These are phyloP conservation scores for Pelvicachromis taeniatus DNA, from an alignment of 2,113 vertebrate species.

Conservation along the genomic window DNA sequence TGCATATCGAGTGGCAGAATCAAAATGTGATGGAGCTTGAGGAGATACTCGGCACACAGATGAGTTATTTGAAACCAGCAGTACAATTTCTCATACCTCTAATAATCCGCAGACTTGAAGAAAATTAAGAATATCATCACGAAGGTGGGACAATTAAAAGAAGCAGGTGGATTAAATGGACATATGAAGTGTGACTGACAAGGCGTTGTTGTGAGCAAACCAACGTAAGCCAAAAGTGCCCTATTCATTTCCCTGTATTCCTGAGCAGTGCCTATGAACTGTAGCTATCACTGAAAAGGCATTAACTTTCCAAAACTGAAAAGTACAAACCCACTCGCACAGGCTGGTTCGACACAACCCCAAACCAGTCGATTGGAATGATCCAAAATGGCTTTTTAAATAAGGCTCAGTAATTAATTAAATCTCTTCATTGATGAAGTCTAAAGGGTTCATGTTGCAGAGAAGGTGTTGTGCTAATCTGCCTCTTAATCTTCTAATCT, in stretches of 20 bases:
- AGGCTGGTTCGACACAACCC: neutral
- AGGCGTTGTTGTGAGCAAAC: neutral
- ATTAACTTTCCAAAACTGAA: neutral
- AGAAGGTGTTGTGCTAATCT: slow-evolving; percentile 28
- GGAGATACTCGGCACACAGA: neutral
- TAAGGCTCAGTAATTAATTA: slow-evolving; percentile 35
- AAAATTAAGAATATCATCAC: neutral
- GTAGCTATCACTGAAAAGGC: neutral
- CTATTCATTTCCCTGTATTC: neutral
- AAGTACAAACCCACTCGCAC: neutral
- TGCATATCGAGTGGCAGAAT: neutral
- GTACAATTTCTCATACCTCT: neutral
- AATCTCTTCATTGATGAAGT: slow-evolving; percentile 32
- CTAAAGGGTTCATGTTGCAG: slow-evolving; percentile 17
- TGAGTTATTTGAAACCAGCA: neutral
- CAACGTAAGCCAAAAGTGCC: neutral
- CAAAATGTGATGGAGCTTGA: neutral
- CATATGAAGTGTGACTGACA: neutral
- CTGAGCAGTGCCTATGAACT: neutral
- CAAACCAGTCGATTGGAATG: neutral
- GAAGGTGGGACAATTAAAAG: neutral
- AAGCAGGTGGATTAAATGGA: neutral
- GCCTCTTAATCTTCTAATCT: slow-evolving; percentile 40
- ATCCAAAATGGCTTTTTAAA: slow-evolving; percentile 22
- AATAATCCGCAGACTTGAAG: neutral